A percentile compares a stretch with the other conserved stretches of the same genome.
These are phyloP conservation scores for Cassiopea andromeda DNA, from an alignment of 30 jellyfish, hydroid and myxozoan genomes.

Conservation along the genomic window DNA sequence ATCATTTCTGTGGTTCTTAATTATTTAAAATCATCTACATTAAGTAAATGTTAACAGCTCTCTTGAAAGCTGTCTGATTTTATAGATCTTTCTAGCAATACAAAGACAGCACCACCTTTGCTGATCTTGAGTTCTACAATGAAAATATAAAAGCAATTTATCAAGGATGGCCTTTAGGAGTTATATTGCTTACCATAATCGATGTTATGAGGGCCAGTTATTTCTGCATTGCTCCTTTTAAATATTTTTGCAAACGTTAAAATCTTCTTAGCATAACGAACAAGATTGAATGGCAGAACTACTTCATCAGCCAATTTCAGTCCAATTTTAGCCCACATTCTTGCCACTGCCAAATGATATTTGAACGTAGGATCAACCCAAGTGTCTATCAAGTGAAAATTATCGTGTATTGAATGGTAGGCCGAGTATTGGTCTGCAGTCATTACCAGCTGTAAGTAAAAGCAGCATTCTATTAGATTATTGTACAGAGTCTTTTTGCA, in stretches of 20 bases:
- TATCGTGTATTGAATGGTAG: constrained; percentile 91
- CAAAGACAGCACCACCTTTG: background rate
- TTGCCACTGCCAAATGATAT: constrained; percentile 79
- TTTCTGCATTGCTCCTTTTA: constrained; percentile 12
- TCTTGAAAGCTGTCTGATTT: background rate
- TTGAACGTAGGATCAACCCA: constrained; percentile 84
- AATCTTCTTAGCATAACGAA: constrained; percentile 44
- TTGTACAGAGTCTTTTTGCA: background rate
- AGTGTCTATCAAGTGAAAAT: constrained; percentile 82
- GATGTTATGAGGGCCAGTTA: constrained; percentile 45
- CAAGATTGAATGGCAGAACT: constrained; percentile 73
- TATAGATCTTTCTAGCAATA: background rate
- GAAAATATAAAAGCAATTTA: no score
- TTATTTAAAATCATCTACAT: no score
- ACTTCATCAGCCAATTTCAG: constrained; percentile 74
- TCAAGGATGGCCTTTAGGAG: no score
- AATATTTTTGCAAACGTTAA: constrained; percentile 23
- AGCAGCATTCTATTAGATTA: no score
- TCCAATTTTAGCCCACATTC: constrained; percentile 85
- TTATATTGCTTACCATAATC: constrained; percentile 29
- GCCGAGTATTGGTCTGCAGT: constrained; percentile 76
- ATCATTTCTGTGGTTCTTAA: no score
- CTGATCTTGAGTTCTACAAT: no score
- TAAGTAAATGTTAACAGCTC: no score
- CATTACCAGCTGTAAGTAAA: constrained; percentile 24